Evolutionary conservation across 2,888 invertebrate genomes (phyloP).

Genomic region (Siphlonurus alternatus): DNA sequence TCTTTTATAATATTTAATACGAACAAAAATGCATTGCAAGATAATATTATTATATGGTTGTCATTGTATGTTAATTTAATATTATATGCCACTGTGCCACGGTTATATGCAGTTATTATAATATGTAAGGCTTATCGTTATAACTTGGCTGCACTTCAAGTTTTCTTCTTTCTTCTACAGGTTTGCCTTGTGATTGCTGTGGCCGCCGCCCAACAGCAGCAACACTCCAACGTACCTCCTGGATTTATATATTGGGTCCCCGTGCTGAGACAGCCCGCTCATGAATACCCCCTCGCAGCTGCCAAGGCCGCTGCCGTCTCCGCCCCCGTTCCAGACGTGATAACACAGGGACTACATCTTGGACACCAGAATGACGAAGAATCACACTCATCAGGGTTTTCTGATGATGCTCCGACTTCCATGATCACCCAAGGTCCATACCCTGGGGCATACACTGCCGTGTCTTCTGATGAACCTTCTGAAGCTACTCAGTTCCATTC

Average conservation of each 20-base stretch:
- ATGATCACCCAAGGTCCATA: background rate
- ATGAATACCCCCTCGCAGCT: background rate
- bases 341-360: background rate
- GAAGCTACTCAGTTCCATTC: slow-evolving; percentile 54
- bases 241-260: background rate
- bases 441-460: background rate
- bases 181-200: background rate
- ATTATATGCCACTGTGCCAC: background rate
- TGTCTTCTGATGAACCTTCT: slow-evolving; percentile 9
- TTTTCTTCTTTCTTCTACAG: background rate
- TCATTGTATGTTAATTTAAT: background rate
- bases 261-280: background rate
- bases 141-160: background rate
- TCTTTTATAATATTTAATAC: no score
- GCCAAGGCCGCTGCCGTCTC: background rate
- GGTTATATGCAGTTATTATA: no score
- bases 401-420: background rate
- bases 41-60: no score
- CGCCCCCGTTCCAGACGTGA: background rate
- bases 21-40: no score
- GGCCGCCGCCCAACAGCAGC: background rate
- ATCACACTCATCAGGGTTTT: background rate
- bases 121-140: no score
- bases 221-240: background rate
- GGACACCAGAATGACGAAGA: slow-evolving; percentile 53